A percentile compares a stretch with the other conserved stretches of the same genome.
Evolutionary conservation across 2,888 invertebrate species (phyloP).

Genomic region (Helobdella robusta): DNA sequence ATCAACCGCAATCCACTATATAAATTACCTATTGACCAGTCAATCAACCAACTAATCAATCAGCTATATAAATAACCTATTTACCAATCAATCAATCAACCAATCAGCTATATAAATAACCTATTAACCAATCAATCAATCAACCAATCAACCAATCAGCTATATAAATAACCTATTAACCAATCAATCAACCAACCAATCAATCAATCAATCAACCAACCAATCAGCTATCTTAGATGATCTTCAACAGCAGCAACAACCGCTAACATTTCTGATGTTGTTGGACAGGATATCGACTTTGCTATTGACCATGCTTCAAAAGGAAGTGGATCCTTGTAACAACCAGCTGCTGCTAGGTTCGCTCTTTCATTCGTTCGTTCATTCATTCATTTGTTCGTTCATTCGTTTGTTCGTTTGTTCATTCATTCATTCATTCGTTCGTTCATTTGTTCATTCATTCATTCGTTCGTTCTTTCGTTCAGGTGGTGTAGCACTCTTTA

Average conservation of each 20-base stretch:
- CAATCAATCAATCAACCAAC: no score
- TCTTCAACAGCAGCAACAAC: constrained; percentile 32
- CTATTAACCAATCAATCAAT: no score
- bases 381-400: not conserved
- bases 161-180: no score
- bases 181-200: no score
- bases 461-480: not conserved
- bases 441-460: not conserved
- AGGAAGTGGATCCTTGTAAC: constrained; percentile 73
- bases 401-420: not conserved
- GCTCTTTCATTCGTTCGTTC: constrained; percentile 8
- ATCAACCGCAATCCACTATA: not conserved
- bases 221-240: constrained; percentile 27
- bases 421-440: not conserved
- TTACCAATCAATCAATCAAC: no score
- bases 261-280: constrained; percentile 44
- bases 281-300: constrained; percentile 55
- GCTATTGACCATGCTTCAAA: constrained; percentile 70
- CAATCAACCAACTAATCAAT: no score
- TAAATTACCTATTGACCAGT: no score
- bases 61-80: no score
- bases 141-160: no score
- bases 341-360: constrained; percentile 71
- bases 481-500: not conserved
- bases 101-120: no score